Base-by-base conservation (phyloP, 1,140 invertebrate species). In the Agrypnia vestita region DNA sequence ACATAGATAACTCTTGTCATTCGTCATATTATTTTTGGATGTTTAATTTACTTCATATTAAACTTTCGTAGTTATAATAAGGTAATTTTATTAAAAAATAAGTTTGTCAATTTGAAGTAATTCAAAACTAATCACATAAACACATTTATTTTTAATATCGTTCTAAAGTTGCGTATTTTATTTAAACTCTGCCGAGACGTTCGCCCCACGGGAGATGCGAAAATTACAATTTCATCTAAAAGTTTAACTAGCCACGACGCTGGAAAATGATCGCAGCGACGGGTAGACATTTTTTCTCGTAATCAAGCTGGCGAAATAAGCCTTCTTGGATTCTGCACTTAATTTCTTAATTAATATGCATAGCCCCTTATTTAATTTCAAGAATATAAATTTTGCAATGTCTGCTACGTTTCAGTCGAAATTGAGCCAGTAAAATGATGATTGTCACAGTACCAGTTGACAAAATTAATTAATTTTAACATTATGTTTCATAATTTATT, bases 331-430 rank as follows among this genome's bases (percentile, higher is more conserved):
- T 73, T 55, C 62, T 55, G 73, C 46, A 49, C 74, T 80, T 80
- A 80, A 80, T 80, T 80, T 76, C 69, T 71, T 76, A 76, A 80
- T 80, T 80, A 80, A 76, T 80, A 80, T 80, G 79, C 79, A 76
- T 76, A 78, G 49, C 53, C 77, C 46, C 46, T 78, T 25, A 78
- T 78, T 78, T 72, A 78, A 78, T 78, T 78, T 78, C 69, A 11
- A 25, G 69, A 73, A 55, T 53, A 35, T 35, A 73, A 73, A 55
- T 53, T 73, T 51, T 12, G 19, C 64, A 47, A 64, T 64, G 64
- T 69, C 35, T n/a, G 64, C 64, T 10, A 10, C 19, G 44, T 47
- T 69, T 17, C n/a, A 47, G 21, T 47, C 46, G 44, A 69, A 69
- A 47, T 69, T 35, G 15, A 69, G 46, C 64, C 46, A 69, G 19